A percentile compares a stretch with the other conserved stretches of the same genome.
Evolutionary conservation across 2,888 invertebrate genomes (phyloP).

Genomic region (Andrena dorsata): DNA sequence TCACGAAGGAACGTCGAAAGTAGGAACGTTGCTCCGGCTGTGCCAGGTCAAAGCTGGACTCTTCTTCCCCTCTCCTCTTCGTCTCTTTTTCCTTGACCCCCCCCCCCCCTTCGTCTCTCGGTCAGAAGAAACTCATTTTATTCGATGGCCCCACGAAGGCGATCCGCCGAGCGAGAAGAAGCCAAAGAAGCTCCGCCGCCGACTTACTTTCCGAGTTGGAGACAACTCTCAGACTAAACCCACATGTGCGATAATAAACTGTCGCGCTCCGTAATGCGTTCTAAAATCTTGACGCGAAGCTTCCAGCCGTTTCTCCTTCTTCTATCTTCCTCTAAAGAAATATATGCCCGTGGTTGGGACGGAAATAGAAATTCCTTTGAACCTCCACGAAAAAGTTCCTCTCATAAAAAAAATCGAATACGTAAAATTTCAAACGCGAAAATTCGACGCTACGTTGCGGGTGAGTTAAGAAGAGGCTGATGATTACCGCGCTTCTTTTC

Average conservation of each 20-base stretch:
- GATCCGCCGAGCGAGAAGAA: slow-evolving; percentile 45
- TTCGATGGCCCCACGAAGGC: slow-evolving; percentile 38
- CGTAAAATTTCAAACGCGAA: slow-evolving; percentile 20
- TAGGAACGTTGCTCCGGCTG: slow-evolving; percentile 36
- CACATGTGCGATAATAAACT: slow-evolving; percentile 72
- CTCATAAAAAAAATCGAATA: not conserved
- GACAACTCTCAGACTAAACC: slow-evolving; percentile 71
- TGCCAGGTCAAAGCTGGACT: slow-evolving; percentile 40
- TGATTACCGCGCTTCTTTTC: not conserved
- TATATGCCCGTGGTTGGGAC: slow-evolving; percentile 17
- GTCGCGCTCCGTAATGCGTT: slow-evolving; percentile 62
- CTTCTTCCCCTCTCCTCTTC: not conserved
- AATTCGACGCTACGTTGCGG: not conserved
- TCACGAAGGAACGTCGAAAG: slow-evolving; percentile 1
- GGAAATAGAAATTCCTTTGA: slow-evolving; percentile 58
- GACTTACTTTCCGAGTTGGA: slow-evolving; percentile 61
- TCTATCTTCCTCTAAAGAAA: slow-evolving; percentile 29
- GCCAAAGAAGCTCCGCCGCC: slow-evolving; percentile 50
- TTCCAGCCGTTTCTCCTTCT: slow-evolving; percentile 21
- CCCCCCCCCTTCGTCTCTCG: slow-evolving; percentile 12
- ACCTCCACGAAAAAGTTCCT: slow-evolving; percentile 28
- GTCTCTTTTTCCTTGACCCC: slow-evolving; percentile 22
- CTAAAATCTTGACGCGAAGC: slow-evolving; percentile 54
- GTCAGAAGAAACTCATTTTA: slow-evolving; percentile 65
- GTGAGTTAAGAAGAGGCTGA: not conserved